Base-by-base conservation (phyloP, 2,113 vertebrate species). In the Cercopithecus mona region DNA sequence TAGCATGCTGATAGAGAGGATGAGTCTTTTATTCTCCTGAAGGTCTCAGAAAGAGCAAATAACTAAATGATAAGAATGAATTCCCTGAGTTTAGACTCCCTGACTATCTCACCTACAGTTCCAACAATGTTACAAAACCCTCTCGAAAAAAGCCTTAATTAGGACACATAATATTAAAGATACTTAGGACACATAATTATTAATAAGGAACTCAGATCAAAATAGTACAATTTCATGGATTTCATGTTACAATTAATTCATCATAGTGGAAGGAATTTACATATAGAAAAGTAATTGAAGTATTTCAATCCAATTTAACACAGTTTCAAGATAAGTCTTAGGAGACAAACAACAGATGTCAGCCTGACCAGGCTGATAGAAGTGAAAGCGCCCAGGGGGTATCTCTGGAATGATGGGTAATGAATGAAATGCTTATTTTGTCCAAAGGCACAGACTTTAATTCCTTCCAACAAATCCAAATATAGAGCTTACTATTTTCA, bases 221-320 rank as follows among this genome's bases (percentile, higher is more conserved):
- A 61, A 96, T 57, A 70, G 38, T 59, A 87, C 22, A 90, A 43
- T 95, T 97, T 97, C 64, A 88, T 79, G 79, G 82, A 92, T 93
- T 95, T 94, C 23, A 89, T 10, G 75, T 72, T 32, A 78, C 84
- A 92, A 97, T 97, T 93, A 97, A 96, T 84, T 89, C 27, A 45
- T 88, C 83, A 81, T n/a, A 55, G 13, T 97, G 40, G 20, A 97
- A 73, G 32, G 35, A 96, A 88, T 96, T 97, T 88, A 84, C 25
- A 93, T 81, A 81, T n/a, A 81, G 72, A 89, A 94, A 93, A 93
- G 61, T 95, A 94, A 95, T 32, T 92, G 50, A 40, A 84, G 91
- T 96, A 93, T 80, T 96, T 97, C 96, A 96, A 96, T 96, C 86
- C 14, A 64, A 40, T 90, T 97, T 96, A 97, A 79, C 78, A 94